phyloP scores from a whole-genome alignment of 2,113 vertebrate species.

The Probosciger aterrimus region DNA sequence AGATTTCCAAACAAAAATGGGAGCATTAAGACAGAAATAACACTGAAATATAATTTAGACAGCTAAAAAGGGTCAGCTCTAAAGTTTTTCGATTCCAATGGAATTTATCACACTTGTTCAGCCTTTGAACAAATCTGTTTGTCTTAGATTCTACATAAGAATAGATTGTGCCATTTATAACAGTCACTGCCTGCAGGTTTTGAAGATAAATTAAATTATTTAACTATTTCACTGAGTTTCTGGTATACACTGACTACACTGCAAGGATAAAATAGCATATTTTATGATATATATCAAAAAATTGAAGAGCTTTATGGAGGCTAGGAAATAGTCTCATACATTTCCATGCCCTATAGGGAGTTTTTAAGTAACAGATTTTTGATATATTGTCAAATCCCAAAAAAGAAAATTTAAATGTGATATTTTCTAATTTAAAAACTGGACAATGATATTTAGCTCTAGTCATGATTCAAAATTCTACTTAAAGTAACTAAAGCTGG shows the following conservation, averaged over 20 bases:
- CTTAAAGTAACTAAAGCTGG: background rate
- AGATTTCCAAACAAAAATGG: background rate
- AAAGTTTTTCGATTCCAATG: background rate
- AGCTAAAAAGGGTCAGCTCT: background rate
- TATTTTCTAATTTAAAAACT: background rate
- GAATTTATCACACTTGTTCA: background rate
- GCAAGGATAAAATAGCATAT: background rate
- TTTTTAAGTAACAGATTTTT: slow-evolving; percentile 15
- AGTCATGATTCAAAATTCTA: background rate
- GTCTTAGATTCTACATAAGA: background rate
- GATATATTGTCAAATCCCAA: background rate
- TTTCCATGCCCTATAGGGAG: background rate
- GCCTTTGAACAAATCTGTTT: background rate
- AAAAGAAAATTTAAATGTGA: background rate
- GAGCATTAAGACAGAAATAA: background rate
- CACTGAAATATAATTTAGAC: background rate
- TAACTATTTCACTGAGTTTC: background rate
- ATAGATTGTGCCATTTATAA: background rate
- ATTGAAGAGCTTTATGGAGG: background rate
- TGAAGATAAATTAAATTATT: slow-evolving; percentile 24
- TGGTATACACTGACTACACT: background rate
- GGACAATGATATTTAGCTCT: background rate
- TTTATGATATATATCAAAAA: background rate
- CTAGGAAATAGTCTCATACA: background rate
- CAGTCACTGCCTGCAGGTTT: background rate